Percentiles rank a stretch among this genome's conserved stretches.
Evolutionary conservation across 2,113 vertebrate species (phyloP).

Genomic region (Percina caprodes): DNA sequence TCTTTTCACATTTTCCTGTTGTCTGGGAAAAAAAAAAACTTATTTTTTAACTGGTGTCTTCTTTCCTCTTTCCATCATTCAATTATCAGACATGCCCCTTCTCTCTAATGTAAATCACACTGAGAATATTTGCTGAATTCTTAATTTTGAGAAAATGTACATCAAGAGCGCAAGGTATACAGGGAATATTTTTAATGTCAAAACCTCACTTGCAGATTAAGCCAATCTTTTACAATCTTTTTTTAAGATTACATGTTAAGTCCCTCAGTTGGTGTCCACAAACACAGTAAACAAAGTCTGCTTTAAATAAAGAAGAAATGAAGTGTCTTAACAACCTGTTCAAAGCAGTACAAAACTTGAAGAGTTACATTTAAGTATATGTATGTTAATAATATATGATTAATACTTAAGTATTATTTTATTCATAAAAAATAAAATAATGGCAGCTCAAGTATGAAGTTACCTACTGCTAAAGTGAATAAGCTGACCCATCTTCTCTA

Average conservation of each 20-base stretch:
- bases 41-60: conserved; percentile 34
- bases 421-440: neutral
- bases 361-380: neutral
- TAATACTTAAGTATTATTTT: neutral
- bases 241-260: neutral
- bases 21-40: conserved; percentile 50
- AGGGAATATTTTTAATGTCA: conserved; percentile 20
- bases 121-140: neutral
- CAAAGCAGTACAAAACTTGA: conserved; percentile 6
- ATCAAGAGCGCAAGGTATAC: neutral
- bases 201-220: conserved; percentile 8
- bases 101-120: neutral
- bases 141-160: neutral
- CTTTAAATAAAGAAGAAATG: conserved; percentile 7
- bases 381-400: neutral
- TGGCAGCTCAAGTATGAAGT: neutral
- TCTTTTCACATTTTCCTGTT: conserved; percentile 41
- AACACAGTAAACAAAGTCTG: conserved; percentile 8
- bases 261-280: neutral
- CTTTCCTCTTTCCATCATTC: conserved; percentile 21
- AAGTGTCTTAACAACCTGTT: neutral
- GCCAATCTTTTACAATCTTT: neutral
- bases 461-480: conserved; percentile 6
- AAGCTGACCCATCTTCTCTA: neutral
- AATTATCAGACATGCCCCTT: neutral